Evolutionary conservation across 2,888 invertebrate genomes (phyloP), one percentile per base, ranked within the genome.

Genomic region (Lochmaea crataegi): DNA sequence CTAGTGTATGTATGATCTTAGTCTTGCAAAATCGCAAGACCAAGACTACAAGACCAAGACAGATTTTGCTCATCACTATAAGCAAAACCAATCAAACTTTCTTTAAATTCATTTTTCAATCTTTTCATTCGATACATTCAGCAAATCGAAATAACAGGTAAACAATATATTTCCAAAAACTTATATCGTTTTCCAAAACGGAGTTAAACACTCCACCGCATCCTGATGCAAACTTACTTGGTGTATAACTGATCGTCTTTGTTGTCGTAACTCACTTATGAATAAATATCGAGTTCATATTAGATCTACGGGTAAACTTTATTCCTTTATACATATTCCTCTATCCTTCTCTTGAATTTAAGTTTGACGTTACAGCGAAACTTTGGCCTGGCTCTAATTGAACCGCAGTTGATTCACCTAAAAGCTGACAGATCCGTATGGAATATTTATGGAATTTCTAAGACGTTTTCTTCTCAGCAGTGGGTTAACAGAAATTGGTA

Each of bases 401-500:
- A 45, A 45, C 45, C 14, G 32, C 32, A 38, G 32, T 38, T 38
- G 6, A 32, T 11, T 42, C 12, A 58, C 58, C 22, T 16, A 18
- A 22, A 32, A 32, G 6, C 32, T 4, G 18, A 32, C 14, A 58
- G 26, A 58, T 58, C 32, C 12, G n/a, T 26, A 26, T 58, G 26
- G n/a, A 58, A 48, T 65, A 65, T 65, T 65, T 32, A 65, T 65
- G 12, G 51, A 65, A 26, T 65, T 16, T 32, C 26, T 12, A 38
- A 51, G 11, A 53, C 16, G 38, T n/a, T 16, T 32, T 38, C 51
- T 65, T 42, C 26, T 51, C 65, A 22, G 22, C 22, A 22, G 1
- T 22, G 22, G 32, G 32, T 38, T 38, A 9, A 38, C 32, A 38
- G 32, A 38, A 38, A 38, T 38, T 38, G 7, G 7, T 38, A 7